Evolutionary conservation across 2,888 invertebrate genomes (phyloP), one percentile per base, ranked within the genome.

Genomic region (Gymnocheta viridis): DNA sequence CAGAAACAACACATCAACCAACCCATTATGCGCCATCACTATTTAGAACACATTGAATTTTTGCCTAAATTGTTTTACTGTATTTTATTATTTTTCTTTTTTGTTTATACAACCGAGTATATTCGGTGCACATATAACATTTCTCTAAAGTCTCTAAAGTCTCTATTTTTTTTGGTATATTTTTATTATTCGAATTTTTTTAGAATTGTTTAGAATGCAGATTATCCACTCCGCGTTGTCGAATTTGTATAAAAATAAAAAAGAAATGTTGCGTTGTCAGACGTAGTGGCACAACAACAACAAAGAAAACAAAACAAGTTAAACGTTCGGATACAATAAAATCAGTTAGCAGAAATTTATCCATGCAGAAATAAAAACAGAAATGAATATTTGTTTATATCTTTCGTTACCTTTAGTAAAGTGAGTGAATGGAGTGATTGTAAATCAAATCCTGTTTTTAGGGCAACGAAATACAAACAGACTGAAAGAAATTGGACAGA

Each of bases 291-390:
- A 47, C 58, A 62, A 22, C 56, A 58, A 62, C n/a, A n/a, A 44
- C 56, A 74, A 79, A 62, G 49, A 41, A n/a, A 49, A 22, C 47
- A 49, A 64, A 67, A 4, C 38, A 60, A 60, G 22, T 22, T 56
- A 73, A 64, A 69, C 73, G 47, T 58, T 81, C 49, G 62, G n/a
- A 24, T 24, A 73, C 67, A 81, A 81, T 69, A 62, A 77, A 81
- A 77, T 73, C 81, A 67, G 72, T 73, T 73, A 69, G 32, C 72
- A 80, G 47, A 74, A 81, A 77, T 62, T 56, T 73, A 73, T 27
- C 67, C 60, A 67, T 24, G 51, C 77, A 67, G 70, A 76, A 76
- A 58, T 0, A 64, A 58, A 32, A 44, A 29, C 5, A 35, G 14
- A 35, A 22, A 22, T n/a, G n/a, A n/a, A n/a, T n/a, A n/a, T n/a